Evolutionary conservation across 2,113 vertebrate species (phyloP).

Genomic region (Oncorhynchus masou): DNA sequence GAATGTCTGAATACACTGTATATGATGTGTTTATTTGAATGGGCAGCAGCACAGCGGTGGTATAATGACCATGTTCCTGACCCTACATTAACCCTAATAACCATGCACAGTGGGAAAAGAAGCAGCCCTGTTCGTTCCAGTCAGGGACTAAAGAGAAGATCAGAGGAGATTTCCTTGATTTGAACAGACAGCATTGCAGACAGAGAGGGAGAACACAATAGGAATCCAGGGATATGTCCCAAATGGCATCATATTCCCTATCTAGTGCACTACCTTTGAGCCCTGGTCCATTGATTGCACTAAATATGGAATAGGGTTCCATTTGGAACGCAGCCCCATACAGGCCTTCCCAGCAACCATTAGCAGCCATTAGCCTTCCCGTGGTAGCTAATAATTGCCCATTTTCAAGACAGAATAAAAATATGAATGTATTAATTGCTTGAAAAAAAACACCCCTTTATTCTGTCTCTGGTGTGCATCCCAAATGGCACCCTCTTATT

Average conservation of each 20-base stretch:
- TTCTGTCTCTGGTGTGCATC: no score
- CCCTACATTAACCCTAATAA: constrained; percentile 37
- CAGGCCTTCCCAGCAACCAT: no score
- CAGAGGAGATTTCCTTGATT: constrained; percentile 20
- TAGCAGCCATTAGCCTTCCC: no score
- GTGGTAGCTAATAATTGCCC: no score
- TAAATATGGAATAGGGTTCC: no score
- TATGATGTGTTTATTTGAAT: constrained; percentile 16
- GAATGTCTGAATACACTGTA: no score
- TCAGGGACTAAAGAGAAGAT: neutral
- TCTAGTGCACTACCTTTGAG: neutral
- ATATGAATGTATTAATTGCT: no score
- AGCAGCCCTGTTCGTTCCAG: neutral
- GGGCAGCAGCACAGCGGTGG: neutral
- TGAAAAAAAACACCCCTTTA: no score
- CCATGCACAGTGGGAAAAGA: constrained; percentile 10
- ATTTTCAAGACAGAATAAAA: no score
- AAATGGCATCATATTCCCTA: neutral
- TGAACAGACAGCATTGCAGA: constrained; percentile 5
- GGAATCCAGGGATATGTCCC: neutral
- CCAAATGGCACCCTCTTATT: no score
- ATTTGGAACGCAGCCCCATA: no score
- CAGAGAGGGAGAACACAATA: neutral
- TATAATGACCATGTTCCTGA: constrained; percentile 16
- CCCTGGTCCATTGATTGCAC: neutral